phyloP scores from a whole-genome alignment of 2,113 vertebrate genomes.

The Glareola pratincola region DNA sequence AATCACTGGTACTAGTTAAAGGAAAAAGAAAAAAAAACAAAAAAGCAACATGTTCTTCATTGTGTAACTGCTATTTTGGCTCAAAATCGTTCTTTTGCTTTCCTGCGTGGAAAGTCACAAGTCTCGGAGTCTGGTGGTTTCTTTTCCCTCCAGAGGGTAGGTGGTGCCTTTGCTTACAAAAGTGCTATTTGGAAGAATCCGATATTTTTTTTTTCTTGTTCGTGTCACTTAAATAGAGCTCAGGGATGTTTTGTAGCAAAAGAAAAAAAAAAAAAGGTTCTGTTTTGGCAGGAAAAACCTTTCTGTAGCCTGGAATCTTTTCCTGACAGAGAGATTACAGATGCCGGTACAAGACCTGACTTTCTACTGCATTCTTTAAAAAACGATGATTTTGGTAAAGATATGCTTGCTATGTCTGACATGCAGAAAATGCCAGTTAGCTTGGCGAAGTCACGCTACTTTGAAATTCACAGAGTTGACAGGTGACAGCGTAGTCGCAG shows the following conservation, averaged over 20 bases:
- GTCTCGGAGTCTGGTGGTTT: not conserved
- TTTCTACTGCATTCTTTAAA: not conserved
- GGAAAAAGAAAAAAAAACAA: not conserved
- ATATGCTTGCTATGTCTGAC: not conserved
- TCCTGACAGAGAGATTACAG: not conserved
- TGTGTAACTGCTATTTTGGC: not conserved
- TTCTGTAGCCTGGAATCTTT: not conserved
- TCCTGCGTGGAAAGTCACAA: not conserved
- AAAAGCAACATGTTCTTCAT: not conserved
- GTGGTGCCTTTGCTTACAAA: not conserved
- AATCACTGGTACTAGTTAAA: not conserved
- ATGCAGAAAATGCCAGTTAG: not conserved
- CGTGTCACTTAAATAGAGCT: not conserved
- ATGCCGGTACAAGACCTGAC: fast-evolving
- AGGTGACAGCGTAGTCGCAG: not conserved
- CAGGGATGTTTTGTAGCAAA: not conserved
- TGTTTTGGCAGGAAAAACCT: not conserved
- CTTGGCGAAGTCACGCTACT: not conserved
- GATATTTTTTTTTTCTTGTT: not conserved
- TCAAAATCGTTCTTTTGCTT: not conserved
- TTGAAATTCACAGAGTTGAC: not conserved
- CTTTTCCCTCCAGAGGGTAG: not conserved
- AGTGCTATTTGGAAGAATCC: not conserved
- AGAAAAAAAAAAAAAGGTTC: not conserved
- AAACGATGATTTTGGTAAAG: not conserved